phyloP scores from a whole-genome alignment of 2,797 vertebrate species.

The Gambusia yucatana region DNA sequence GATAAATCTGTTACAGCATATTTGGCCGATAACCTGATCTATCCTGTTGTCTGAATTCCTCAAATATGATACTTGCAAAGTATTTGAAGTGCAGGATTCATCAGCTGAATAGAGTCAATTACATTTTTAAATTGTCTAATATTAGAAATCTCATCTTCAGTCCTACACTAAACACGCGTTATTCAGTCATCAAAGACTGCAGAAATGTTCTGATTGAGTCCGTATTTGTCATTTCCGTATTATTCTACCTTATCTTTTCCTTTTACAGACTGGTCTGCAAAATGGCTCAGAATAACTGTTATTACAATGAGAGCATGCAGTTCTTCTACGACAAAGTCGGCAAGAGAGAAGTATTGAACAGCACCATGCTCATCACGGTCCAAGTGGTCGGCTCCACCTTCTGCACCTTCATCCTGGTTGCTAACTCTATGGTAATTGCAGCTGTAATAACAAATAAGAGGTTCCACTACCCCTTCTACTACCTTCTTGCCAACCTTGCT shows the following conservation, averaged over 20 bases:
- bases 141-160: background rate
- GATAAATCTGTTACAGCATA: slow-evolving; percentile 1
- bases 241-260: background rate
- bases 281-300: slow-evolving; percentile 88
- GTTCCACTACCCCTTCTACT: slow-evolving; percentile 98
- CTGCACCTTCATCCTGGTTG: slow-evolving; percentile 94
- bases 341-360: slow-evolving; percentile 81
- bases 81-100: background rate
- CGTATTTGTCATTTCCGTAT: background rate
- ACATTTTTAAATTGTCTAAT: background rate
- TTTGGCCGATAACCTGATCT: background rate
- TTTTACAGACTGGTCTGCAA: slow-evolving; percentile 49
- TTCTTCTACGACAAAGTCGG: slow-evolving; percentile 93
- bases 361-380: slow-evolving; percentile 83
- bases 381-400: slow-evolving; percentile 90
- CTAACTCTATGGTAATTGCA: slow-evolving; percentile 92
- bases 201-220: background rate
- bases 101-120: background rate
- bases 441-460: slow-evolving; percentile 93
- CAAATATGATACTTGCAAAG: background rate
- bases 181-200: background rate
- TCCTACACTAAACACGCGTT: background rate
- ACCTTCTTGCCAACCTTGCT: slow-evolving; percentile 93
- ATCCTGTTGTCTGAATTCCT: background rate
- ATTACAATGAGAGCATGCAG: slow-evolving; percentile 87